These are phyloP conservation scores for Podargus strigoides DNA, from an alignment of 2,797 vertebrate genomes.

Conservation along the genomic window DNA sequence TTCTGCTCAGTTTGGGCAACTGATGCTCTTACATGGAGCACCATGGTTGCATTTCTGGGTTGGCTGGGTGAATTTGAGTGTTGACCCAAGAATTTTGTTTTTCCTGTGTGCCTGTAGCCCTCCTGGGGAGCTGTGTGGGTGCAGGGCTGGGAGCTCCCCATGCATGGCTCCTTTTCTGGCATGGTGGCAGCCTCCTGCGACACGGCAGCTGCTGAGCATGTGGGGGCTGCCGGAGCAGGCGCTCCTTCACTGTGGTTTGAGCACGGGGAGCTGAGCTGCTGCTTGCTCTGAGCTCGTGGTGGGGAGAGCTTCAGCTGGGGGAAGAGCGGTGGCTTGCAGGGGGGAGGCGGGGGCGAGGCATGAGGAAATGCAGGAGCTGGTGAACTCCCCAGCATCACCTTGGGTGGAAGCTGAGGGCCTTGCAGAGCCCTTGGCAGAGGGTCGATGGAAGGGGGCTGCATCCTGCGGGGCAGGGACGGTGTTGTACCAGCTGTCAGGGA, in stretches of 20 bases:
- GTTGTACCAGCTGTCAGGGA: not conserved
- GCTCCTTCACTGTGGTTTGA: not conserved
- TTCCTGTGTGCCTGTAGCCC: not conserved
- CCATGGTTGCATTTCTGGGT: not conserved
- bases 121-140: not conserved
- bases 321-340: fast-evolving
- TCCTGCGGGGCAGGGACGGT: fast-evolving
- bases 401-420: not conserved
- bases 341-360: not conserved
- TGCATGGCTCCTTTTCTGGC: fast-evolving
- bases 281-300: fast-evolving
- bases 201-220: fast-evolving
- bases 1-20: not conserved
- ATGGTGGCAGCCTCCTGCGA: not conserved
- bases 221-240: not conserved
- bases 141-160: not conserved
- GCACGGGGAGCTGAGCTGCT: fast-evolving
- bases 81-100: not conserved
- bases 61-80: fast-evolving
- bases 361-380: fast-evolving
- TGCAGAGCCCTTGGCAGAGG: not conserved
- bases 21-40: not conserved
- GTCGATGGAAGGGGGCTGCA: not conserved
- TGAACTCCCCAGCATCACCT: fast-evolving
- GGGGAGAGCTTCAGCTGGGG: not conserved